Evolutionary conservation across 1,140 invertebrate species (phyloP), one percentile per base, ranked within the genome.

Genomic region (Thaumetopoea pityocampa): DNA sequence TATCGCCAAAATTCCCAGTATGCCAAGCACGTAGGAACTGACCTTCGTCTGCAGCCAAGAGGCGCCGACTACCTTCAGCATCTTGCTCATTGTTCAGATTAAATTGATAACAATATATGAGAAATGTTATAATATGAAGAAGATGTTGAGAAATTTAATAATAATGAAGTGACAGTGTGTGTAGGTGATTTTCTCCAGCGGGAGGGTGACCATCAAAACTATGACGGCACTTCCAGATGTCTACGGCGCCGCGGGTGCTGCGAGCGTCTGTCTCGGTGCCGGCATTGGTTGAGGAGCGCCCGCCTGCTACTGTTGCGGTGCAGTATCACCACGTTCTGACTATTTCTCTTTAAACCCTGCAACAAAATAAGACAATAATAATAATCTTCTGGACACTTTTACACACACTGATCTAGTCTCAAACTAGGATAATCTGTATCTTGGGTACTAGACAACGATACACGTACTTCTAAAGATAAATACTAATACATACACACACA

Each of bases 31-130:
- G 59, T 91, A 91, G 8, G 90, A 90, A 51, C 90, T 90, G 55
- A 92, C 88, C 67, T 91, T 90, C 15, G 91, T 92, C 71, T 92
- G 91, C 45, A 90, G 86, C 91, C 91, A 92, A 37, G 91, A 92
- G 67, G 92, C 92, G 56, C 92, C 92, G 32, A 93, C 90, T 36
- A 92, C 91, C 88, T 93, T 93, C 69, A 92, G 80, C 87, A 92
- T 92, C 68, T 78, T 83, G 34, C 53, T 74, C 76, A 85, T 84
- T 46, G 59, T 63, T 62, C 48, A 46, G 34, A 16, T 48, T 48
- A 42, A 23, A 41, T 32, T 45, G 15, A 51, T 48, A 33, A 38
- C 48, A 8, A 56, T 52, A 42, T 51, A 51, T 48, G 16, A 44
- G 16, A 66, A 42, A 61, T 49, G 65, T 73, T 86, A 86, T 78